These are phyloP conservation scores for Leptinotarsa tumamoca DNA, from an alignment of 2,888 invertebrate species.

Conservation along the genomic window DNA sequence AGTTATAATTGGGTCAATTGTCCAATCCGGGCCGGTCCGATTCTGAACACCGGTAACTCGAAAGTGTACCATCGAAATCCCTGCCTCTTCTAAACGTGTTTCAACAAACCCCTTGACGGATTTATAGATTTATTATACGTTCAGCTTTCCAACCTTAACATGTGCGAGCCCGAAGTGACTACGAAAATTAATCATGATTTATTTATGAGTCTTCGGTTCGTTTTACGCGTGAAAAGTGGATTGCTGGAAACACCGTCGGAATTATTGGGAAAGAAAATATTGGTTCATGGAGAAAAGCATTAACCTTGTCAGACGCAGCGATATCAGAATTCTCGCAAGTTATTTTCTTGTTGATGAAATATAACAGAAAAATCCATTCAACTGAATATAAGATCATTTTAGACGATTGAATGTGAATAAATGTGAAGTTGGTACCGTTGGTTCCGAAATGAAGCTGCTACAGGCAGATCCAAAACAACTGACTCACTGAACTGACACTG, in stretches of 20 bases:
- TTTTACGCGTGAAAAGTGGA: constrained; percentile 18
- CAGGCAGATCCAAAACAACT: no score
- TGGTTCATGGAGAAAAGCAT: neutral
- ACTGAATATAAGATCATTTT: neutral
- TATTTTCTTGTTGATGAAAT: neutral
- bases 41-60: constrained; percentile 1
- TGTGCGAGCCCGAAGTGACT: constrained; percentile 34
- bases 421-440: no score
- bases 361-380: neutral
- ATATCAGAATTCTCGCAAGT: neutral
- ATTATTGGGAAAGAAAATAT: neutral
- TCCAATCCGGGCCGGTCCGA: neutral
- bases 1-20: no score
- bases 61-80: constrained; percentile 21
- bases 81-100: constrained; percentile 14
- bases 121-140: constrained; percentile 31
- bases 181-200: constrained; percentile 43
- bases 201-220: constrained; percentile 36
- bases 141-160: constrained; percentile 31
- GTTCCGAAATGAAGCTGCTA: no score
- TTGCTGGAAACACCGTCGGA: neutral
- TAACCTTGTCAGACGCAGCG: neutral
- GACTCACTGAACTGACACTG: no score
- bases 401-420: no score
- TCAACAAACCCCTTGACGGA: constrained; percentile 27